Base-by-base conservation (phyloP, 2,888 invertebrate genomes). In the Caenorhabditis macrosperma region DNA sequence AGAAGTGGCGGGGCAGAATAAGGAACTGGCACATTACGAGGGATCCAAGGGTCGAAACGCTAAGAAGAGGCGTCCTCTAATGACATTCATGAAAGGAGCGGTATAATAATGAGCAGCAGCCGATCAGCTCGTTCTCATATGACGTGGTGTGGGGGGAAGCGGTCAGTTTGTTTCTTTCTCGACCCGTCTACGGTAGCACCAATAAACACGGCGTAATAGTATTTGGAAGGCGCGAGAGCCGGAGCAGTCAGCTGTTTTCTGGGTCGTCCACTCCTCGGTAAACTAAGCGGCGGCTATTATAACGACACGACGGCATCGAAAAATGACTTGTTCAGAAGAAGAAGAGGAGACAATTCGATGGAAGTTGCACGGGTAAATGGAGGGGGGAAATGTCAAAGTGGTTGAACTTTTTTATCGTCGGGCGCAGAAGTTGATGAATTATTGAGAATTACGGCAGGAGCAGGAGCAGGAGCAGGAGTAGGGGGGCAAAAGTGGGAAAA, bases 361-460 rank as follows among this genome's bases (percentile, higher is more conserved):
- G 17, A n/a, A 41, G 22, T 6, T 17, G 24, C 35, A 50, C 17
- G 9, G 46, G 46, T 35, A 63, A 60, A 52, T n/a, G 50, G 60
- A 50, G 12, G 22, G 35, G 24, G 6, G 1, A n/a, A 48, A 20
- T 22, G 41, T 17, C 24, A 74, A 60, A 74, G 57, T 52, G 71
- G 59, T 59, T 63, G 55, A 55, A 64, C 55, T 46, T 63, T 72
- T 64, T 72, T 44, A 52, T 52, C 15, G 52, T 9, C 38, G 38
- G 38, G 33, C 33, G 69, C 60, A 52, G 48, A 35, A 69, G 41
- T 3, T 41, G 52, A 60, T 69, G 54, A 69, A 69, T 69, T 44
- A 69, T 69, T 69, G 69, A 69, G 54, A 26, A 30, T 20, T 12
- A 44, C 7, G 6, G 30, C 9, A 38, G 28, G 30, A 44, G 44